These are phyloP conservation scores for Onthophagus sagittarius DNA, from an alignment of 2,888 invertebrate genomes.

Conservation along the genomic window DNA sequence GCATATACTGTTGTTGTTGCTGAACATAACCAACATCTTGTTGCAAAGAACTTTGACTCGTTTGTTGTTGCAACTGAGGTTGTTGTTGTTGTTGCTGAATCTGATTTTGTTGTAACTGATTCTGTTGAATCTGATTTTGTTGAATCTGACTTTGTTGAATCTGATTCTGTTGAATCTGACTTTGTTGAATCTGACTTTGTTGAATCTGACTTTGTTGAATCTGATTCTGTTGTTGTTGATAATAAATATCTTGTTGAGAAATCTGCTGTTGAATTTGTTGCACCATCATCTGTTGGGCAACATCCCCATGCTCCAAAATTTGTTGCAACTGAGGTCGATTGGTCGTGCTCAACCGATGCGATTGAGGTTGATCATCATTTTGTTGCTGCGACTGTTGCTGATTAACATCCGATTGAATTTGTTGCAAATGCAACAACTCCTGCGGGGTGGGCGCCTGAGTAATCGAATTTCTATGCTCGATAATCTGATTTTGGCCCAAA, in stretches of 20 bases:
- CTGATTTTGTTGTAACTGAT: constrained; percentile 41
- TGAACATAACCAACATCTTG: constrained; percentile 16
- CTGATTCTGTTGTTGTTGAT: neutral
- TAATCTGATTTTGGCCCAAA: constrained; percentile 27
- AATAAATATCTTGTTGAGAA: neutral
- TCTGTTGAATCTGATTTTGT: constrained; percentile 37
- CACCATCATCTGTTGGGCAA: constrained; percentile 22
- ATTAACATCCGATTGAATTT: constrained; percentile 31
- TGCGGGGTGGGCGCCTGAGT: constrained; percentile 32
- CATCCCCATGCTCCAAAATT: constrained; percentile 25
- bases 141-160: constrained; percentile 26
- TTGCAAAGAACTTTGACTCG: constrained; percentile 9
- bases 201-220: constrained; percentile 26
- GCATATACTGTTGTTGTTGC: constrained; percentile 4
- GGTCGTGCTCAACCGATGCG: constrained; percentile 25
- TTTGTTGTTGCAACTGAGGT: constrained; percentile 20
- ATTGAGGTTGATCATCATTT: constrained; percentile 4
- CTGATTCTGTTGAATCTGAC: constrained; percentile 14
- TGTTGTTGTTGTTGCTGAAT: constrained; percentile 47
- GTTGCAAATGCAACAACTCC: constrained; percentile 31
- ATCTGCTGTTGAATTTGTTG: constrained; percentile 20
- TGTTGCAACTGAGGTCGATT: constrained; percentile 28
- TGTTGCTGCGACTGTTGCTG: constrained; percentile 29
- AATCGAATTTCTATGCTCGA: constrained; percentile 31
- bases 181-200: constrained; percentile 37